These are phyloP conservation scores for Heliconius eleuchia DNA, from an alignment of 1,140 invertebrate species.

Conservation along the genomic window DNA sequence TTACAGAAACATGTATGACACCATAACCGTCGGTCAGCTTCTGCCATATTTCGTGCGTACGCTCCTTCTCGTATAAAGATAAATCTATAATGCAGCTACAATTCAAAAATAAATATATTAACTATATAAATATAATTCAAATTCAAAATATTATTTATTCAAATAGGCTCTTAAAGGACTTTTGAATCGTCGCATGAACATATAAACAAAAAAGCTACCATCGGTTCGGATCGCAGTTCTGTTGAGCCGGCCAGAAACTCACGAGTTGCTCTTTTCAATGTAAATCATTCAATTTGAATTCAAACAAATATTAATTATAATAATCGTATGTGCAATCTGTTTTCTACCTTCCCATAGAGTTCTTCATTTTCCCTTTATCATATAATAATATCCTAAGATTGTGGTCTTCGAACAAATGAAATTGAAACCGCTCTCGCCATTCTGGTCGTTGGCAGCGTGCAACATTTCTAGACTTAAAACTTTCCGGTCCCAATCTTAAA, in stretches of 20 bases:
- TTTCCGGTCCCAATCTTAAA: slow-evolving; percentile 60
- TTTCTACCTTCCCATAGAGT: slow-evolving; percentile 68
- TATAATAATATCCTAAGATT: slow-evolving; percentile 56
- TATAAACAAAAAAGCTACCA: too few species aligned
- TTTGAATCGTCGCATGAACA: too few species aligned
- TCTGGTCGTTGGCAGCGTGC: slow-evolving; percentile 50
- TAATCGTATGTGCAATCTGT: background rate
- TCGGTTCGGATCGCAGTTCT: too few species aligned
- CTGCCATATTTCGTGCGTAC: slow-evolving; percentile 67
- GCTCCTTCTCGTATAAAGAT: slow-evolving; percentile 55
- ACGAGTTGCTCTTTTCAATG: too few species aligned
- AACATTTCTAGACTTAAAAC: slow-evolving; percentile 60
- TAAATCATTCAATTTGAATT: too few species aligned
- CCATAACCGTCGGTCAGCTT: slow-evolving; percentile 64
- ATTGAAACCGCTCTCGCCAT: slow-evolving; percentile 65
- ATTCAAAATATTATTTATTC: background rate
- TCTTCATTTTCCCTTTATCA: slow-evolving; percentile 67
- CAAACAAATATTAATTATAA: background rate
- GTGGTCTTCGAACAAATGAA: slow-evolving; percentile 53
- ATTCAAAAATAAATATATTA: too few species aligned
- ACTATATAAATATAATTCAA: background rate
- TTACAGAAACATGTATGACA: slow-evolving; percentile 58
- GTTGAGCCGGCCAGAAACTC: too few species aligned
- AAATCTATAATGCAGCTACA: slow-evolving; percentile 65
- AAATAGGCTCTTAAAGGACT: too few species aligned